Base-by-base conservation (phyloP, 2,888 invertebrate genomes). In the Thera britannica region DNA sequence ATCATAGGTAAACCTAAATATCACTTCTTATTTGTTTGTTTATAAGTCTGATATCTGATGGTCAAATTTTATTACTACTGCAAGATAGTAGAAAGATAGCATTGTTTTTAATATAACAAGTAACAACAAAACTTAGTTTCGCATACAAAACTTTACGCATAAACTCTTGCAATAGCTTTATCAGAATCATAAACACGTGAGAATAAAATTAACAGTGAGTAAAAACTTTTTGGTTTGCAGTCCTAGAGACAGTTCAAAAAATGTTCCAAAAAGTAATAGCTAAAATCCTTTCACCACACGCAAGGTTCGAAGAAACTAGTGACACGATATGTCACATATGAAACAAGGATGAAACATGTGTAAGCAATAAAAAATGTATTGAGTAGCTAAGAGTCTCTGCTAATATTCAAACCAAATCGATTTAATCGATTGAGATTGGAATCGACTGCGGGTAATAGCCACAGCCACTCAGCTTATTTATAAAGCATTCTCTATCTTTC, bases 131-230 rank as follows among this genome's bases (percentile, higher is more conserved):
- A 34, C 51, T 46, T 12, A 58, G 44, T 2, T 38, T 58, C 3
- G 9, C 52, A 41, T 51, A 51, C 49, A 35, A 52, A 9, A 59
- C 48, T 65, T 59, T 38, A 44, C 23, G 48, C 58, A 59, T 59
- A 65, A 59, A 58, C 44, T 55, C 23, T 78, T 67, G 23, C 36
- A 38, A 34, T 38, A 59, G 59, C 38, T 65, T 63, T 65, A 65
- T 65, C 55, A 55, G 12, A 59, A 38, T 36, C 58, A 58, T 52
- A 52, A 58, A 55, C 58, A 58, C 52, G 52, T 52, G 55, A 54
- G 55, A 55, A 59, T 44, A n/a, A 58, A 57, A 46, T 56, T 49
- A n/a, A 58, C 41, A 41, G 51, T 54, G 58, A 36, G 7, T 62
- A 35, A 41, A 56, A 57, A 57, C n/a, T 2, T 34, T 4, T 49